A percentile compares a stretch with the other conserved stretches of the same genome.
phyloP scores from a whole-genome alignment of 2,113 vertebrate species.

The Macroglossus sobrinus region DNA sequence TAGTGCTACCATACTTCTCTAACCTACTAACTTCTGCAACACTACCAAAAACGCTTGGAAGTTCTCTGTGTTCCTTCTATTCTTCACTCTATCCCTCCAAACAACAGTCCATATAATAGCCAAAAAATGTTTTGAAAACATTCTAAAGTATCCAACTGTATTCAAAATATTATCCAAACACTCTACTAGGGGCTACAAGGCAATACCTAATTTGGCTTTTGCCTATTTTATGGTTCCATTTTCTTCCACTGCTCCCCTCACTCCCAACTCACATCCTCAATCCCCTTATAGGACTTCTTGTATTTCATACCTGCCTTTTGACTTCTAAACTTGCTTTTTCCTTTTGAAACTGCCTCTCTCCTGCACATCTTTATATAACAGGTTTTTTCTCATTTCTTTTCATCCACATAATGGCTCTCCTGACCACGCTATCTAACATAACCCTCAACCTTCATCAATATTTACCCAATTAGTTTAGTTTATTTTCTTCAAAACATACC shows the following conservation, averaged over 20 bases:
- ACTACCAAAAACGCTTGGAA: background rate
- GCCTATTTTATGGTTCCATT: background rate
- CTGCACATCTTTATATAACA: background rate
- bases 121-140: background rate
- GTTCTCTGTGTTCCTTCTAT: background rate
- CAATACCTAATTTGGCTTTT: background rate
- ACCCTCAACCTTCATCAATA: background rate
- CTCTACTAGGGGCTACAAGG: background rate
- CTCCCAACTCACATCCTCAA: rapidly evolving
- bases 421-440: background rate
- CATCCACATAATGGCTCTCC: background rate
- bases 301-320: background rate
- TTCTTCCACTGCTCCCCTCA: background rate
- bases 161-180: background rate
- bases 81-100: background rate
- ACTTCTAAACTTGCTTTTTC: background rate
- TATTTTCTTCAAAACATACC: background rate
- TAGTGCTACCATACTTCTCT: background rate
- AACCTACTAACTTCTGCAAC: background rate
- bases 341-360: background rate
- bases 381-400: background rate
- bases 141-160: background rate
- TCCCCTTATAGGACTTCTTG: background rate
- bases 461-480: background rate
- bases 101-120: background rate